Base-by-base conservation (phyloP, 1,140 invertebrate species). In the Zaprionus camerounensis region DNA sequence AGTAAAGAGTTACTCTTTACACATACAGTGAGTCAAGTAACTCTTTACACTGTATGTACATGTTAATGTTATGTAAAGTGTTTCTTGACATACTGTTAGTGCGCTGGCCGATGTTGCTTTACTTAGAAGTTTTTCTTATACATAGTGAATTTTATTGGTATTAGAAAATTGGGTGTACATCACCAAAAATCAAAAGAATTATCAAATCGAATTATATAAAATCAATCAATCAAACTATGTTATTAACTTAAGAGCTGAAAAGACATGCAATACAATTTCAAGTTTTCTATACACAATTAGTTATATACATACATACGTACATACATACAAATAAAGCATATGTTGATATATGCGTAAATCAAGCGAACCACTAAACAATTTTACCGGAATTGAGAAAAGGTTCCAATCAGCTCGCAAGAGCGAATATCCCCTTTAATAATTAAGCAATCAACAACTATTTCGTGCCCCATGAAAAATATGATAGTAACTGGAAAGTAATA, bases 211-310 rank as follows among this genome's bases (percentile, higher is more conserved):
- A 56, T 56, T 34, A 41, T n/a, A 44, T 56, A 26, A 63, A 77
- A 46, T 20, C 11, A 78, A 74, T 34, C 59, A 76, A 78, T 73
- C 57, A 78, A 63, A 74, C 36, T 46, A 51, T 69, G 53, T 63
- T 36, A 63, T 62, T 63, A 28, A 62, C 49, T 56, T 64, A 78
- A 78, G 76, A 78, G 71, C 71, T 69, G 71, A 78, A 78, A 78
- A 78, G 76, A 78, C 76, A 78, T 78, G 76, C 76, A 78, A 78
- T 78, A 78, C 64, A 74, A 69, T 78, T 68, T 77, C 75, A 77
- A 77, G 58, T 78, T 78, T 78, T 74, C 75, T 69, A 59, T 69
- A 68, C 62, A 67, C 57, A 73, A 41, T 73, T 73, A 77, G 69
- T 56, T 73, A 51, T 59, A 59, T 53, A 56, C 22, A 64, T 56